Conservation (phyloP, 2,888 invertebrate species). For the Drosophila bunnanda region DNA sequence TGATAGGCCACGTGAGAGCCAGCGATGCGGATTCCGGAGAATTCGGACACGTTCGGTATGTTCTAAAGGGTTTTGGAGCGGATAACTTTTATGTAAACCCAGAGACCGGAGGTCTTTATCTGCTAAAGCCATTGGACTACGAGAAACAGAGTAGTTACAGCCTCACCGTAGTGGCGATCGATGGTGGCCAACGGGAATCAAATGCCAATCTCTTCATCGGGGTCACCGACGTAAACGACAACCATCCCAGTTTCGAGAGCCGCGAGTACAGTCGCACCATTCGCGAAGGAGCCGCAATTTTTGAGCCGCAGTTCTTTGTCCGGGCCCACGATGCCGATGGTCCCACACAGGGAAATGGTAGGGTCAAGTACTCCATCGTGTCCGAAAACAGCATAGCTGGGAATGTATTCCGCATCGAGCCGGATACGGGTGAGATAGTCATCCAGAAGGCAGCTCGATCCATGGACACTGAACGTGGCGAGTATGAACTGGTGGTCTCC, state of each 20-base stretch:
- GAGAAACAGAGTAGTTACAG: conserved; percentile 93
- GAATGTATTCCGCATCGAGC: conserved; percentile 88
- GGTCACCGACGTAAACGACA: conserved; percentile 91
- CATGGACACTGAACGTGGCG: conserved; percentile 90
- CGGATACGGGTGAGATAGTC: conserved; percentile 89
- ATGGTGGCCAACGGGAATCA: conserved; percentile 91
- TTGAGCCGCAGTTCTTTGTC: conserved; percentile 92
- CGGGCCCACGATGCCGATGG: conserved; percentile 92
- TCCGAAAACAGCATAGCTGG: conserved; percentile 89
- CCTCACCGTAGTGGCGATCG: conserved; percentile 91
- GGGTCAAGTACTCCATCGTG: conserved; percentile 88
- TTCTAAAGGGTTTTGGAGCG: conserved; percentile 91
- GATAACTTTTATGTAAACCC: conserved; percentile 90
- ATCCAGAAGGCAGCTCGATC: conserved; percentile 88
- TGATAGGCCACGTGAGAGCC: conserved; percentile 89
- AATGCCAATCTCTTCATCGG: conserved; percentile 90
- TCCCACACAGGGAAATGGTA: conserved; percentile 89
- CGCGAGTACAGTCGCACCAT: conserved; percentile 90
- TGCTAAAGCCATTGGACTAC: conserved; percentile 89
- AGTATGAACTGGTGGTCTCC: conserved; percentile 88
- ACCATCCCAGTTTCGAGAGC: conserved; percentile 89
- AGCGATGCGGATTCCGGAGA: conserved; percentile 90
- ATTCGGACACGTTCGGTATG: conserved; percentile 90
- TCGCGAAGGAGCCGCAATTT: conserved; percentile 90
- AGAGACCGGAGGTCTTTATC: conserved; percentile 88